These are phyloP conservation scores for Himantopus leucocephalus DNA, from an alignment of 2,113 vertebrate species.

Conservation along the genomic window DNA sequence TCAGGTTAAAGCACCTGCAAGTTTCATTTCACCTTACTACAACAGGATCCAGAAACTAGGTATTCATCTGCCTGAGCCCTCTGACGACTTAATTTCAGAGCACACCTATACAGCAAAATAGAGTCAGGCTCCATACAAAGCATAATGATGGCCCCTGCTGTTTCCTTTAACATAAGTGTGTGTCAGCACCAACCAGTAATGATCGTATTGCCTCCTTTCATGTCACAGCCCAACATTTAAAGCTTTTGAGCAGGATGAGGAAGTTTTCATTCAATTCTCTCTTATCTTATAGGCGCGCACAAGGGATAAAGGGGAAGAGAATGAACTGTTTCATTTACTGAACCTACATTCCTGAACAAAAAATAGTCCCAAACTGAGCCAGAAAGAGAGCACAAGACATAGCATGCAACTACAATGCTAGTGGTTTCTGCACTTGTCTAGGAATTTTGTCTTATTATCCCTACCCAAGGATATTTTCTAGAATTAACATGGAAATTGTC, in stretches of 20 bases:
- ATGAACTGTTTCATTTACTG: background rate
- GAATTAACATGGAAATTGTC: background rate
- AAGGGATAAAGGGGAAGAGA: background rate
- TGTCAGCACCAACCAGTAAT: background rate
- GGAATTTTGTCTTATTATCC: background rate
- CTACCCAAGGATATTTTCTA: background rate
- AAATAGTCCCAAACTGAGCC: background rate
- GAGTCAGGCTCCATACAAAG: background rate
- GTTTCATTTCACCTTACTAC: background rate
- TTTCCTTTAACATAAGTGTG: background rate
- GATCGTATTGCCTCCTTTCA: background rate
- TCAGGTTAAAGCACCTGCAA: background rate
- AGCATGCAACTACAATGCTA: background rate
- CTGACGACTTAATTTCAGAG: conserved; percentile 1
- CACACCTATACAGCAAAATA: background rate
- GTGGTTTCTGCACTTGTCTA: background rate
- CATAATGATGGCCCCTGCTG: background rate
- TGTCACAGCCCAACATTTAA: background rate
- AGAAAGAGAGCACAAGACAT: background rate
- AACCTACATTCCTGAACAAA: background rate
- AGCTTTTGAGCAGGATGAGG: background rate
- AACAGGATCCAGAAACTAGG: background rate
- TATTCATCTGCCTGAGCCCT: background rate
- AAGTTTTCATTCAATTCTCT: background rate
- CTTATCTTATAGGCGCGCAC: background rate